Evolutionary conservation across 1,140 invertebrate genomes (phyloP).

Genomic region (Zaprionus tsacasi): DNA sequence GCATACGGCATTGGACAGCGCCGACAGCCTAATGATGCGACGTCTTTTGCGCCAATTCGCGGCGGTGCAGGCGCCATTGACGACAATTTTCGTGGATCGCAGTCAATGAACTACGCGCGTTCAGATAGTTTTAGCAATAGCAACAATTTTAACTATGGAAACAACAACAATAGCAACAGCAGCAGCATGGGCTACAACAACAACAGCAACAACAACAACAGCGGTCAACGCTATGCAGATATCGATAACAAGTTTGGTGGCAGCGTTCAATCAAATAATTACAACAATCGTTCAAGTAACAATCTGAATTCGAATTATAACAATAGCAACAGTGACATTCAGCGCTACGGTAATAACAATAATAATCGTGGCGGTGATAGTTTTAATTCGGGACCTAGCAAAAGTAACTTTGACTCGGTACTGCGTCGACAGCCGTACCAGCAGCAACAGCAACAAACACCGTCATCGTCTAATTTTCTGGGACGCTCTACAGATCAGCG

Average conservation of each 20-base stretch:
- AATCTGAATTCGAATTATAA: conserved; percentile 12
- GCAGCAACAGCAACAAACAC: background rate
- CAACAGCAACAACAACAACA: conserved; percentile 6
- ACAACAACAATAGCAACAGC: conserved; percentile 10
- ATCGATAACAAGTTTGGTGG: conserved; percentile 33
- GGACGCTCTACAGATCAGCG: conserved; percentile 24
- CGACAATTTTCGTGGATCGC: conserved; percentile 35
- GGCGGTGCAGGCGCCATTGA: conserved; percentile 14
- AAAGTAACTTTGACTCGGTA: conserved; percentile 31
- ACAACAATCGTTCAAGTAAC: conserved; percentile 21
- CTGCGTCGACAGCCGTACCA: conserved; percentile 17
- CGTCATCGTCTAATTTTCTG: conserved; percentile 11
- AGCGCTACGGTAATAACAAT: conserved; percentile 26
- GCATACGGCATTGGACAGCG: conserved; percentile 66
- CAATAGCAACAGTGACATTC: conserved; percentile 32
- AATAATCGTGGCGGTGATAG: conserved; percentile 11
- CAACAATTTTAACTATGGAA: conserved; percentile 19
- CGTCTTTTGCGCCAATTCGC: conserved; percentile 48
- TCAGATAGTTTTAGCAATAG: conserved; percentile 26
- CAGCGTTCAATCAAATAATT: conserved; percentile 33
- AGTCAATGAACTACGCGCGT: conserved; percentile 40
- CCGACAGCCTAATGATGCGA: conserved; percentile 41
- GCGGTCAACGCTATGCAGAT: conserved; percentile 29
- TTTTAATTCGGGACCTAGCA: background rate
- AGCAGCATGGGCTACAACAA: conserved; percentile 7